Percentiles rank a stretch among this genome's conserved stretches.
Evolutionary conservation across 1,140 invertebrate species (phyloP).

Genomic region (Condylostylus longicornis): DNA sequence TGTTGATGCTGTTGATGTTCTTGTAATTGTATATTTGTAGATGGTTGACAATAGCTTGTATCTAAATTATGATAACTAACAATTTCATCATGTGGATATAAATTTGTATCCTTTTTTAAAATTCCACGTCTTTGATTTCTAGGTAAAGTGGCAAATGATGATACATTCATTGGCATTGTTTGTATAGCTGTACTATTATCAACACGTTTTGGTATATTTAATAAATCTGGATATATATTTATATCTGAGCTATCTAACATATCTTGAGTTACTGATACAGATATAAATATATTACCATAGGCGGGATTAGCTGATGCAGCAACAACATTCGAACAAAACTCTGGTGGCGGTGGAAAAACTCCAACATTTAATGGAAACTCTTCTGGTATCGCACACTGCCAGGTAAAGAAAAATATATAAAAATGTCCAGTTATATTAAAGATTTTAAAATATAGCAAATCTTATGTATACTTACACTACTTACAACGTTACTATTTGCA

Average conservation of each 20-base stretch:
- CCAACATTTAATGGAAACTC: slow-evolving; percentile 31
- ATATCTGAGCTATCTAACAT: slow-evolving; percentile 36
- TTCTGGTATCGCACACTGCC: too few species aligned
- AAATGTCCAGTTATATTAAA: too few species aligned
- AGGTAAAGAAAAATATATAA: too few species aligned
- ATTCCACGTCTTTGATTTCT: slow-evolving; percentile 31
- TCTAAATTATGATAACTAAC: slow-evolving; percentile 29
- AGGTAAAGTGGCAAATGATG: slow-evolving; percentile 46
- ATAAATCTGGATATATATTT: slow-evolving; percentile 58
- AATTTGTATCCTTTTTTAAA: slow-evolving; percentile 26
- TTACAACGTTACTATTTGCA: too few species aligned
- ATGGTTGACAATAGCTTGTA: slow-evolving; percentile 19
- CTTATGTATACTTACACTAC: too few species aligned
- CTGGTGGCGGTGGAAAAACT: slow-evolving; percentile 46
- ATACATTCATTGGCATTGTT: slow-evolving; percentile 20
- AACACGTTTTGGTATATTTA: slow-evolving; percentile 49
- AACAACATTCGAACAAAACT: slow-evolving; percentile 45
- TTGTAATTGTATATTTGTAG: too few species aligned
- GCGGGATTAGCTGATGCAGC: slow-evolving; percentile 36
- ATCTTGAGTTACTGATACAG: slow-evolving; percentile 55
- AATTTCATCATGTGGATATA: slow-evolving; percentile 29
- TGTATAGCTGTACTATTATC: slow-evolving; percentile 17
- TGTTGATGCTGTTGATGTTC: slow-evolving; percentile 8
- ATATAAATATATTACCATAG: slow-evolving; percentile 59
- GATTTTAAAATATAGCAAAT: too few species aligned